Evolutionary conservation across 2,888 invertebrate species (phyloP).

Genomic region (Aphelenchoides bicaudatus): DNA sequence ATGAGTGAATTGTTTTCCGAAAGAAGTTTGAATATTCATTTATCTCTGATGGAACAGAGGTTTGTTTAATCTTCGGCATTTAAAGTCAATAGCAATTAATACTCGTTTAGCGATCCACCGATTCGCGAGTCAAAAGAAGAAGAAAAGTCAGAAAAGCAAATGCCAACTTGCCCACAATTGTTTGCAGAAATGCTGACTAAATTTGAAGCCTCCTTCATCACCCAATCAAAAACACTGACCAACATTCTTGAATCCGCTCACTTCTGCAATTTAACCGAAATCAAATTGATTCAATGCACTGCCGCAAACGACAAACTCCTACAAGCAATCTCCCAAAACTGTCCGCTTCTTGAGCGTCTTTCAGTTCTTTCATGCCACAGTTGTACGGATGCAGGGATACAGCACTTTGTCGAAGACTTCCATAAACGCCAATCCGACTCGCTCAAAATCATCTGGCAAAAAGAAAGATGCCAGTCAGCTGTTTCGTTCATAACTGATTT

Average conservation of each 20-base stretch:
- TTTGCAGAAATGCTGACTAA: constrained; percentile 26
- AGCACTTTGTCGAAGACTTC: constrained; percentile 30
- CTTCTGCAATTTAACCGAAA: constrained; percentile 22
- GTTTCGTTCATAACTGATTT: constrained; percentile 20
- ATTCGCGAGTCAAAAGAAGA: not conserved
- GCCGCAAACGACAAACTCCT: constrained; percentile 29
- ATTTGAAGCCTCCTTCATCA: constrained; percentile 32
- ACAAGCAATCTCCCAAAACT: constrained; percentile 22
- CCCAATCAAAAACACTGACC: constrained; percentile 17
- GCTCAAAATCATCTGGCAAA: constrained; percentile 21
- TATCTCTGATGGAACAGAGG: constrained; percentile 10
- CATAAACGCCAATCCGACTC: constrained; percentile 21
- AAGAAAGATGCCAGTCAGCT: constrained; percentile 18
- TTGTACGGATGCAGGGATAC: constrained; percentile 27
- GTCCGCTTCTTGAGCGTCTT: constrained; percentile 15
- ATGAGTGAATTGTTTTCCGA: not conserved
- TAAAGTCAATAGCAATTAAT: not conserved
- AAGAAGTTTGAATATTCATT: not conserved
- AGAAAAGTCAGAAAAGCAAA: not conserved
- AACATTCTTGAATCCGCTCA: constrained; percentile 19
- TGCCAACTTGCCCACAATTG: not conserved
- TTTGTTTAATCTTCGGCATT: constrained; percentile 7
- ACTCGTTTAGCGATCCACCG: constrained; percentile 1
- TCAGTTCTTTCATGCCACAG: constrained; percentile 15
- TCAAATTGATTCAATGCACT: constrained; percentile 34